These are phyloP conservation scores for Himalopsyche tibetana DNA, from an alignment of 2,888 invertebrate genomes.

Conservation along the genomic window DNA sequence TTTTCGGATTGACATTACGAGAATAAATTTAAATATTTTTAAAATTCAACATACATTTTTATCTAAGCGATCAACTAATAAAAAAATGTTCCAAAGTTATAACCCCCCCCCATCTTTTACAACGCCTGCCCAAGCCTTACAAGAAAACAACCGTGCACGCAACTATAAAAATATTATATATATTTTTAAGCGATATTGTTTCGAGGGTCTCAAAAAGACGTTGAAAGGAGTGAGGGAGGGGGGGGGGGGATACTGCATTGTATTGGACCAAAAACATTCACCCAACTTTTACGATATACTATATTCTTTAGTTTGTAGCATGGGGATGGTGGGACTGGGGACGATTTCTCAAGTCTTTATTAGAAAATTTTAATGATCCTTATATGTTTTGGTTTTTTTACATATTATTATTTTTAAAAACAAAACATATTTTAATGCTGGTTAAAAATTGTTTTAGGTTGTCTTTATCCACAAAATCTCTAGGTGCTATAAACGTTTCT, in stretches of 20 bases:
- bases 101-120: neutral
- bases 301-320: slow-evolving; percentile 8
- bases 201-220: slow-evolving; percentile 2
- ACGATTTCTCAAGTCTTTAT: no score
- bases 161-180: slow-evolving; percentile 42
- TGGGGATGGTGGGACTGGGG: neutral
- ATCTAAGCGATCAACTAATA: neutral
- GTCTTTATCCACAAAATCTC: no score
- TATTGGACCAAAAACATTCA: neutral
- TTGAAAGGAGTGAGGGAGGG: neutral
- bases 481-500: no score
- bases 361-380: no score
- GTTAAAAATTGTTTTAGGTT: no score
- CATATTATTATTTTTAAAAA: no score
- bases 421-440: no score
- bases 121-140: neutral
- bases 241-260: neutral
- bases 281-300: neutral
- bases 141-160: slow-evolving; percentile 37
- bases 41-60: no score
- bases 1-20: no score
- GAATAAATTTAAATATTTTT: no score
- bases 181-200: slow-evolving; percentile 43
- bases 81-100: neutral
- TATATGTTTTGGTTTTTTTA: no score